Evolutionary conservation across 2,113 vertebrate species (phyloP).

Genomic region (Indicator maculatus): DNA sequence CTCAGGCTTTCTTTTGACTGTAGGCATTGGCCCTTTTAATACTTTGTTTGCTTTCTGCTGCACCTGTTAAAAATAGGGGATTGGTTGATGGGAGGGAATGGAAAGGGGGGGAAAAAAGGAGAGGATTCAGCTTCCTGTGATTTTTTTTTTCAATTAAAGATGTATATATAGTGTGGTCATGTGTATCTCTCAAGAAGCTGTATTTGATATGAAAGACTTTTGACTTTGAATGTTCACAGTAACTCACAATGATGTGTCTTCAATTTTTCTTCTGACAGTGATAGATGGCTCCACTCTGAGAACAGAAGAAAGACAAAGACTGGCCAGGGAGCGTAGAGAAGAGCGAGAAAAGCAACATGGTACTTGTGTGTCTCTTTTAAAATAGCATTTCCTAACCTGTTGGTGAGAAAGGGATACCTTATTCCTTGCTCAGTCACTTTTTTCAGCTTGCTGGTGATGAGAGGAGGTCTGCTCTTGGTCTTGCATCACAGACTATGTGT

Average conservation of each 20-base stretch:
- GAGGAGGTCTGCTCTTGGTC: background rate
- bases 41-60: background rate
- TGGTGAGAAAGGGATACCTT: background rate
- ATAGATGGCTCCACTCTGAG: conserved; percentile 88
- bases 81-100: background rate
- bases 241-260: background rate
- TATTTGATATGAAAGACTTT: background rate
- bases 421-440: background rate
- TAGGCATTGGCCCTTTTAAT: background rate
- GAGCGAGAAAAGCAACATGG: conserved; percentile 88
- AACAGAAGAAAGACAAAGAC: conserved; percentile 89
- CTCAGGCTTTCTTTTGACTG: background rate
- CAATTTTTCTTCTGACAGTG: conserved; percentile 75
- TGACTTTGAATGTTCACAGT: background rate
- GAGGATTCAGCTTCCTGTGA: background rate
- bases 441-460: background rate
- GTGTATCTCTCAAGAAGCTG: background rate
- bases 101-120: background rate
- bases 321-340: conserved; percentile 92
- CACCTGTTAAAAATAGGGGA: background rate
- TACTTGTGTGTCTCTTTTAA: conserved; percentile 62
- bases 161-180: background rate
- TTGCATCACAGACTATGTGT: background rate
- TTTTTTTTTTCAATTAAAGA: too few species aligned
- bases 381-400: background rate